These are phyloP conservation scores for Hormiphora californensis DNA, from an alignment of 37 sponge, comb jelly and placozoan genomes.

Conservation along the genomic window DNA sequence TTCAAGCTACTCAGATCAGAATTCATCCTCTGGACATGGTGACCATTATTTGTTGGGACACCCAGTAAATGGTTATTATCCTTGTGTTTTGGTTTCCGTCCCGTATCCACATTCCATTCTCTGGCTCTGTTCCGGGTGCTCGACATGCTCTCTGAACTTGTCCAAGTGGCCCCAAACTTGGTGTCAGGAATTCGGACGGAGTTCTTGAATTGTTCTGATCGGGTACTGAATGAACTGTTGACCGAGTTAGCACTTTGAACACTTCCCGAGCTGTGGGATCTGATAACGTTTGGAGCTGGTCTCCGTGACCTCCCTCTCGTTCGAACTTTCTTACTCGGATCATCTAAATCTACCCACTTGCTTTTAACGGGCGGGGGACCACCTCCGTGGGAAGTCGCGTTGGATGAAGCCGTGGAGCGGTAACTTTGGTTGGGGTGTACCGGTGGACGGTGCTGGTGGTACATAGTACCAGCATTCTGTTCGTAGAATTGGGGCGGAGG, in stretches of 20 bases:
- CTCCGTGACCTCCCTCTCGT: background rate
- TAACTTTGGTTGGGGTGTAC: background rate
- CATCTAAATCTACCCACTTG: constrained; percentile 28
- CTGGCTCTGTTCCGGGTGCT: background rate
- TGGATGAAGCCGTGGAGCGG: background rate
- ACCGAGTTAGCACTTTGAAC: background rate
- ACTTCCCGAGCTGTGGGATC: constrained; percentile 24
- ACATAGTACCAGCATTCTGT: background rate
- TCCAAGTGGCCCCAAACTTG: constrained; percentile 5
- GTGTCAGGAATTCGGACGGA: constrained; percentile 11
- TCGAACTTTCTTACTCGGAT: background rate
- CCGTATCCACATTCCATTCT: constrained; percentile 1
- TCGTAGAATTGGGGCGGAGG: background rate
- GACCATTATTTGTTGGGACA: too few species aligned
- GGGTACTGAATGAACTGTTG: background rate
- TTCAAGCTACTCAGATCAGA: too few species aligned
- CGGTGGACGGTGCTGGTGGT: background rate
- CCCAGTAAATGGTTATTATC: too few species aligned
- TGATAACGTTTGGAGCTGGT: background rate
- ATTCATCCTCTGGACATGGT: too few species aligned
- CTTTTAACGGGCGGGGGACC: constrained; percentile 16
- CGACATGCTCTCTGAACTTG: background rate
- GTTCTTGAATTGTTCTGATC: constrained; percentile 38
- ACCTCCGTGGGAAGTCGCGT: background rate
- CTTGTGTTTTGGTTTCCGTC: background rate